Base-by-base conservation (phyloP, 64 coral and sea anemone species). In the Pocillopora damicornis region DNA sequence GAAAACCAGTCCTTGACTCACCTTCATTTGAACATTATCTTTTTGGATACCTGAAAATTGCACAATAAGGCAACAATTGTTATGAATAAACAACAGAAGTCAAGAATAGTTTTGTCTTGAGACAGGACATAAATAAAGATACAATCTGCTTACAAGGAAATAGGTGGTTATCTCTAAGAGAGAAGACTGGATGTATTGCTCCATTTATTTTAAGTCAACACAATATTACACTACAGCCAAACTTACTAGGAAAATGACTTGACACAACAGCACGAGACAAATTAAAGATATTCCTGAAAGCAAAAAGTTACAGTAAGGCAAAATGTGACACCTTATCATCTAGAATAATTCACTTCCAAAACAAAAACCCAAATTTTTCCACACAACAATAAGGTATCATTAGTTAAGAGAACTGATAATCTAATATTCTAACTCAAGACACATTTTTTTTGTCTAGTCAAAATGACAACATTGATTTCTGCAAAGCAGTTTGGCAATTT, bases 1-100 rank as follows among this genome's bases (percentile, higher is more conserved):
- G 81, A 37, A n/a, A 89, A 9, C 58, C 76, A 60, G 35, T 73
- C 11, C 18, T 2, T 72, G 4, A 88, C 45, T 86, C 75, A 95
- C 94, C 88, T 95, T 89, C 75, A 58, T 89, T 92, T 95, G 86
- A 60, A 92, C 62, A 58, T 80, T 92, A 89, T 92, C 87, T 88
- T 95, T 95, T 86, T 95, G 94, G n/a, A 82, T 76, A 73, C 90
- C 94, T 95, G 38, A 13, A 89, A 78, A 75, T 79, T 34, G 56
- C 15, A 74, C 60, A 45, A 1, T 1, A 58, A 26, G 12, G 37
- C 18, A 0, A 63, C 5, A 36, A 63, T 18, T 51, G 42, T 51
- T 51, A 51, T 51, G 42, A 13, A 63, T 23, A 35, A 36, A 63
- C 63, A 15, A 63, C 13, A 35, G 20, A 61, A 63, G 25, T 63